Evolutionary conservation across 2,113 vertebrate genomes (phyloP).

Genomic region (Mobula hypostoma): DNA sequence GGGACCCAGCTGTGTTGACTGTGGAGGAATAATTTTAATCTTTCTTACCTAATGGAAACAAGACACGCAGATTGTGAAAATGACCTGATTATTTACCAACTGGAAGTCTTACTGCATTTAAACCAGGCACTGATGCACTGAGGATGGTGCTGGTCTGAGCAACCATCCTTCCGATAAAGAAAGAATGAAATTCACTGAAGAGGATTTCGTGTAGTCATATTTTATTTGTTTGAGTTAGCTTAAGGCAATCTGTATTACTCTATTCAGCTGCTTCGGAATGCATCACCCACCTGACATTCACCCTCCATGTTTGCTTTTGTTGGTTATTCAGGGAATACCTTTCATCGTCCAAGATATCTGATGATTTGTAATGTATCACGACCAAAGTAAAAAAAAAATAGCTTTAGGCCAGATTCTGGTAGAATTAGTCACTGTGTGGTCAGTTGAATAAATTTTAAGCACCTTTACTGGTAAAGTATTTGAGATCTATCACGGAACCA

Average conservation of each 20-base stretch:
- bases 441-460: background rate
- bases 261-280: background rate
- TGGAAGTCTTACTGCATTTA: background rate
- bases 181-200: background rate
- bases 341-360: background rate
- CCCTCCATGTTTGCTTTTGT: background rate
- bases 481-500: background rate
- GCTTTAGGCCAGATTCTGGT: background rate
- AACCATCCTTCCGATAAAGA: background rate
- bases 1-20: background rate
- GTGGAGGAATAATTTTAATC: background rate
- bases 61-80: background rate
- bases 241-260: background rate
- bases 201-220: background rate
- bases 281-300: background rate
- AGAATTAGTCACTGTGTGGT: background rate
- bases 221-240: background rate
- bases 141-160: background rate
- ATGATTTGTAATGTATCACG: background rate
- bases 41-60: background rate
- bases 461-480: background rate
- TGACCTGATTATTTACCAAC: background rate
- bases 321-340: background rate
- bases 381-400: background rate
- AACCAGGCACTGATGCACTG: background rate